Conservation (phyloP, 1,140 invertebrate genomes). For the Drosophila sp. region DNA sequence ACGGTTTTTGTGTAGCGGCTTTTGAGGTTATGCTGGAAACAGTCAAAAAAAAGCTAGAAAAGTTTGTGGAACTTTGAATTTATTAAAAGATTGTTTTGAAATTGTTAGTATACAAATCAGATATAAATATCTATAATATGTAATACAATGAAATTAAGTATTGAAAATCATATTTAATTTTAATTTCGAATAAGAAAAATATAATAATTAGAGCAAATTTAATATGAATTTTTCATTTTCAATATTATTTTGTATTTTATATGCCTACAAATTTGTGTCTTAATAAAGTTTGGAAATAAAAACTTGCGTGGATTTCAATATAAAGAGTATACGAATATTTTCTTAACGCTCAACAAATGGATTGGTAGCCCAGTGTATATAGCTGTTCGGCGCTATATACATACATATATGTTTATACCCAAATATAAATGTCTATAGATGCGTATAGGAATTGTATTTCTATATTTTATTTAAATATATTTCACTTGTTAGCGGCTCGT, state of each 20-base stretch:
- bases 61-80: not conserved
- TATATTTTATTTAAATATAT: slow-evolving; percentile 74
- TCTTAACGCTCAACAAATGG: not conserved
- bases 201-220: no score
- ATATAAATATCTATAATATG: no score
- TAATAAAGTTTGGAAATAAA: not conserved
- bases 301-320: not conserved
- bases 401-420: slow-evolving; percentile 52
- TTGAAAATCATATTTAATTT: not conserved
- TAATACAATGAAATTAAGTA: not conserved
- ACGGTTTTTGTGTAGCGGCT: not conserved
- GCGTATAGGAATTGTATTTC: slow-evolving; percentile 66
- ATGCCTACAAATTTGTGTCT: no score
- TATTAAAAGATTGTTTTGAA: not conserved
- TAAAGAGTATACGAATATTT: not conserved
- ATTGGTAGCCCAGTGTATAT: slow-evolving; percentile 19
- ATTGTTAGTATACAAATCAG: not conserved
- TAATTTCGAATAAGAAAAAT: no score
- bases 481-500: slow-evolving; percentile 70
- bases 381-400: not conserved
- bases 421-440: slow-evolving; percentile 52
- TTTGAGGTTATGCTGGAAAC: not conserved
- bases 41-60: not conserved
- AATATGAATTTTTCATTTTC: no score
- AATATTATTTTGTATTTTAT: no score